Conservation (phyloP, 2,113 vertebrate genomes). For the Pogona vitticeps region DNA sequence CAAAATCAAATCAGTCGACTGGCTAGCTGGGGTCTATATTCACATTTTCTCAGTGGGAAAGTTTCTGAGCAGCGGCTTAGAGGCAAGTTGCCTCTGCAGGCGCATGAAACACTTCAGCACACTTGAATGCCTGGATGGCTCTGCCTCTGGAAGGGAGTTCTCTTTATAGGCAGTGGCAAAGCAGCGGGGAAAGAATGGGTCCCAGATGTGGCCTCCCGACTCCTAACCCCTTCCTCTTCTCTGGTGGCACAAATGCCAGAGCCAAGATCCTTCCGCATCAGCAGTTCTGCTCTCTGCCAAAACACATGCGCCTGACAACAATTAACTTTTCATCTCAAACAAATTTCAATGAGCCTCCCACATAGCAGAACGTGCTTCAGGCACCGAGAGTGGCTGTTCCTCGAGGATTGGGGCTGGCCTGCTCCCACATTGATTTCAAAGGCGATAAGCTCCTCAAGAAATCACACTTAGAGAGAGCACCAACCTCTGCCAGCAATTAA, state of each 20-base stretch:
- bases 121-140: too few species aligned
- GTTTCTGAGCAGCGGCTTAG: background rate
- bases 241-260: too few species aligned
- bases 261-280: background rate
- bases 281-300: background rate
- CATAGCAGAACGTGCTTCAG: background rate
- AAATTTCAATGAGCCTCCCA: background rate
- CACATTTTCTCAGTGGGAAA: too few species aligned
- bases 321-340: background rate
- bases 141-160: background rate
- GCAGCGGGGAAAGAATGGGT: fast-evolving
- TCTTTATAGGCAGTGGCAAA: background rate
- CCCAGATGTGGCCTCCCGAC: too few species aligned
- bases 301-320: background rate
- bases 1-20: background rate
- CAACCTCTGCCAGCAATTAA: background rate
- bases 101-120: too few species aligned
- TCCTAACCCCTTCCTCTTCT: background rate
- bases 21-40: background rate
- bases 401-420: background rate
- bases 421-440: background rate
- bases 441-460: background rate
- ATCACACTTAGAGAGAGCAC: background rate
- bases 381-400: background rate
- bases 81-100: too few species aligned